Conservation (phyloP, 2,888 invertebrate species). For the Lathronympha strigana region DNA sequence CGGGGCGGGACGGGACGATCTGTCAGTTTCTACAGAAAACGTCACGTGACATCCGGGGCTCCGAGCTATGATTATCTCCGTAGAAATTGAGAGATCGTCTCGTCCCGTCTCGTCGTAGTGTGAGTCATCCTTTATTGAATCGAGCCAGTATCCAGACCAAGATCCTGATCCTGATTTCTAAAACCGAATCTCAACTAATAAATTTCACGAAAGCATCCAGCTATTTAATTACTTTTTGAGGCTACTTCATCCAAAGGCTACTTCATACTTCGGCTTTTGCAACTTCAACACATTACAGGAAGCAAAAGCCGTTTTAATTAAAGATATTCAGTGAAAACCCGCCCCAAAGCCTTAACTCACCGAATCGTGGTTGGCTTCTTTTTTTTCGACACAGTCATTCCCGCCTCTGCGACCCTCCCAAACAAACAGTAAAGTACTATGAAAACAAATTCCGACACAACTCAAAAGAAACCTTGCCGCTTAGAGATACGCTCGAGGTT, state of each 20-base stretch:
- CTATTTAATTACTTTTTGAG: constrained; percentile 49
- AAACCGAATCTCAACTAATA: too few species aligned
- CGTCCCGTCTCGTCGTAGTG: too few species aligned
- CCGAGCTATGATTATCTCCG: too few species aligned
- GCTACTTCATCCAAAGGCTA: constrained; percentile 46
- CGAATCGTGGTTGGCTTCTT: constrained; percentile 84
- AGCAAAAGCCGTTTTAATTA: constrained; percentile 79
- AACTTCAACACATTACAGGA: constrained; percentile 74
- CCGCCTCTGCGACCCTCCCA: constrained; percentile 84
- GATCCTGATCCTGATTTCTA: too few species aligned
- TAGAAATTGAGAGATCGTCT: too few species aligned
- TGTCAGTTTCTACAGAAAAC: too few species aligned
- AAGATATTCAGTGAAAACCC: constrained; percentile 78
- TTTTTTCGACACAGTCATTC: constrained; percentile 82
- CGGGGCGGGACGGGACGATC: too few species aligned
- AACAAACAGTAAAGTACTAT: constrained; percentile 81
- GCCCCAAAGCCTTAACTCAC: constrained; percentile 81
- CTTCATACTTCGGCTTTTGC: constrained; percentile 39
- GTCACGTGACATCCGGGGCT: too few species aligned
- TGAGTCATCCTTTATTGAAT: too few species aligned
- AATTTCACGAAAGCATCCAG: constrained; percentile 11
- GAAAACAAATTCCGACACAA: constrained; percentile 67
- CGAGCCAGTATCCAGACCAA: too few species aligned
- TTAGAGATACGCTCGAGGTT: constrained; percentile 41
- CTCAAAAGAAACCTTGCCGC: constrained; percentile 42